Percentiles rank a stretch among this genome's conserved stretches.
Evolutionary conservation across 2,113 vertebrate genomes (phyloP).

Genomic region (Theropithecus gelada): DNA sequence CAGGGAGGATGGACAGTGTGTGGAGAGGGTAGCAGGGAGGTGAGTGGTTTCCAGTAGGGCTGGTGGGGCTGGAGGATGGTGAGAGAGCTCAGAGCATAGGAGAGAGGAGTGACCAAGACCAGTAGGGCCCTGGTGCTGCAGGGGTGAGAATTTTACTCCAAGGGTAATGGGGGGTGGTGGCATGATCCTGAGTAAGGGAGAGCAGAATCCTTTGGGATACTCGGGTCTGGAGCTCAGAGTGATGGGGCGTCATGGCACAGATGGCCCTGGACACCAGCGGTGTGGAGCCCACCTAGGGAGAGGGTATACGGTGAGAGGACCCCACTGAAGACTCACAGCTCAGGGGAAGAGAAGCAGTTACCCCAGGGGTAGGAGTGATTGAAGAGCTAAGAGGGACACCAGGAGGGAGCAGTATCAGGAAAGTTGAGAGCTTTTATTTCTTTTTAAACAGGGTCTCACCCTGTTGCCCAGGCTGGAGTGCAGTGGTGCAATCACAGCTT

Average conservation of each 20-base stretch:
- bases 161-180: too few relatives aligned
- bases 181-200: neutral
- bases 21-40: neutral
- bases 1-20: too few relatives aligned
- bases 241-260: rapidly evolving
- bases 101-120: too few relatives aligned
- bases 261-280: neutral
- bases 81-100: neutral
- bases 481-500: neutral
- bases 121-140: too few relatives aligned
- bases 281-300: rapidly evolving
- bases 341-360: too few relatives aligned
- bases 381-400: neutral
- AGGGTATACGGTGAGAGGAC: neutral
- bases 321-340: neutral
- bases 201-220: neutral
- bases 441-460: neutral
- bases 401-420: neutral
- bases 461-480: neutral
- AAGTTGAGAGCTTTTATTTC: neutral
- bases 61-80: neutral
- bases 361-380: neutral
- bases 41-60: neutral
- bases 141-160: too few relatives aligned
- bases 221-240: neutral